phyloP scores from a whole-genome alignment of 30 jellyfish, hydroid and myxozoan genomes.

The Hydractinia echinata region DNA sequence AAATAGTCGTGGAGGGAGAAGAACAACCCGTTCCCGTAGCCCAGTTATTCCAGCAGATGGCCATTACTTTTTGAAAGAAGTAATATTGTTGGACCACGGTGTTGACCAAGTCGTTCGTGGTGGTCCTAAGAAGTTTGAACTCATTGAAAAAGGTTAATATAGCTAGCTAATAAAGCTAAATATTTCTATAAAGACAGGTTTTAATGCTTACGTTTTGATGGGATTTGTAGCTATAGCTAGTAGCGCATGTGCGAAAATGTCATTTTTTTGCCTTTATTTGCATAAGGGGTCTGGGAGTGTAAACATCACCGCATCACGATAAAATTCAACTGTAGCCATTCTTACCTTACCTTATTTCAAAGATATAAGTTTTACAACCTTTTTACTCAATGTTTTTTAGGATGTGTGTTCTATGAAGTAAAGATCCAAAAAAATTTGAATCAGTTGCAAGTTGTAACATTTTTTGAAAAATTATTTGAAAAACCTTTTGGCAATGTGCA shows the following conservation, averaged over 20 bases:
- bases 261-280: not conserved
- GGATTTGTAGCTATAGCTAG: not conserved
- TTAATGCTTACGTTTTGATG: not conserved
- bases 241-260: not conserved
- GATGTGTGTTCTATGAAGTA: conserved; percentile 2
- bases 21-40: not conserved
- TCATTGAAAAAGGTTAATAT: no score
- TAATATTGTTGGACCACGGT: not conserved
- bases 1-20: not conserved
- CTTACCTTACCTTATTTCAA: not conserved
- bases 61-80: conserved; percentile 12
- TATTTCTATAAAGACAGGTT: no score
- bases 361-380: not conserved
- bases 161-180: no score
- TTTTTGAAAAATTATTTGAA: no score
- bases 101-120: not conserved
- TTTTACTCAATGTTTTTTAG: not conserved
- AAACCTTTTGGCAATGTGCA: not conserved
- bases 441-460: no score
- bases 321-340: not conserved
- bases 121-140: not conserved
- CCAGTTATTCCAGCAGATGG: not conserved
- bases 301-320: not conserved
- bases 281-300: not conserved
- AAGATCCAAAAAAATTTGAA: not conserved